phyloP scores from a whole-genome alignment of 2,797 vertebrate species.

The Pygocentrus nattereri region DNA sequence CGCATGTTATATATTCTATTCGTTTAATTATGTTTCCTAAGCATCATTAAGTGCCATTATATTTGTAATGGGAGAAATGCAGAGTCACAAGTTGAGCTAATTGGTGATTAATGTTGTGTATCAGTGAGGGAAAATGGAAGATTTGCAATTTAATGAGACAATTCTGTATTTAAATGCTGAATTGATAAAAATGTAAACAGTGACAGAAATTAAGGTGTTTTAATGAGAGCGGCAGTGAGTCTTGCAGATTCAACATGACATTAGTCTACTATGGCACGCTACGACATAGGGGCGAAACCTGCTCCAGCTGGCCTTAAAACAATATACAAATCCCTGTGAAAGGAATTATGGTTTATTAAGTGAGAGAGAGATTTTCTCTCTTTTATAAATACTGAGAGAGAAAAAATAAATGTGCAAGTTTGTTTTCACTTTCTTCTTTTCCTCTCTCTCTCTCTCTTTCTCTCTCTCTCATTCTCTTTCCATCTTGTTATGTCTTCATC shows the following conservation, averaged over 20 bases:
- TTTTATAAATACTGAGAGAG: slow-evolving; percentile 85
- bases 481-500: slow-evolving; percentile 48
- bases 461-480: slow-evolving; percentile 26
- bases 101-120: slow-evolving; percentile 99
- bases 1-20: slow-evolving; percentile 83
- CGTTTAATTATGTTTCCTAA: slow-evolving; percentile 87
- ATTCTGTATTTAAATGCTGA: slow-evolving; percentile 91
- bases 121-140: slow-evolving; percentile 94
- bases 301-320: slow-evolving; percentile 62
- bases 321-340: slow-evolving; percentile 90
- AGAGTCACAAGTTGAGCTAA: slow-evolving; percentile 94
- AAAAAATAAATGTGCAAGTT: slow-evolving; percentile 88
- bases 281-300: slow-evolving; percentile 29
- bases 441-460: slow-evolving; percentile 10
- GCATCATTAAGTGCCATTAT: slow-evolving; percentile 99
- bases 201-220: slow-evolving; percentile 79
- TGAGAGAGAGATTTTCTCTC: slow-evolving; percentile 82
- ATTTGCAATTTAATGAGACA: slow-evolving; percentile 95
- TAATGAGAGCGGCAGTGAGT: slow-evolving; percentile 59
- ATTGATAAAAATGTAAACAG: slow-evolving; percentile 81
- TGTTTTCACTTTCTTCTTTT: slow-evolving; percentile 66
- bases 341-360: slow-evolving; percentile 95
- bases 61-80: slow-evolving; percentile 95
- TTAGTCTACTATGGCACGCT: not conserved
- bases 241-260: slow-evolving; percentile 55